A percentile compares a stretch with the other conserved stretches of the same genome.
phyloP scores from a whole-genome alignment of 2,113 vertebrate species.

The Coptodon rendalli region DNA sequence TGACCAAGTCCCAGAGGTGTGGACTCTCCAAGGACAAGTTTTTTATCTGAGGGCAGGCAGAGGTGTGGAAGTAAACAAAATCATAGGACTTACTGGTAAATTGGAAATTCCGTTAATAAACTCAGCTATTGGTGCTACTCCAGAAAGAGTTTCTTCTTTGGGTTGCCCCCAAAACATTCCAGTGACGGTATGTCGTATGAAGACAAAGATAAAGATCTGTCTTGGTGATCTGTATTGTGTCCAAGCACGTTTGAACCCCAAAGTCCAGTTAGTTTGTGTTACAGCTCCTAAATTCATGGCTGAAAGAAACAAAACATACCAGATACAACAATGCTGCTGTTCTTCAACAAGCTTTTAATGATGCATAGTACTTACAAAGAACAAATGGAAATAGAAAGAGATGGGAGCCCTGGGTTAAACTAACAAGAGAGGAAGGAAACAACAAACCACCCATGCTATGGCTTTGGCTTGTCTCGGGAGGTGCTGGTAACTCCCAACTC shows the following conservation, averaged over 20 bases:
- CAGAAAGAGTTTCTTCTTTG: not conserved
- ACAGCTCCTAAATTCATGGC: not conserved
- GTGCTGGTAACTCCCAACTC: not conserved
- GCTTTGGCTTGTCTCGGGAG: not conserved
- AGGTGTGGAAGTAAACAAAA: not conserved
- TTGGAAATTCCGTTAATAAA: fast-evolving
- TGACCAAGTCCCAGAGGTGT: not conserved
- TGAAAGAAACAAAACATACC: not conserved
- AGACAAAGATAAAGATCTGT: not conserved
- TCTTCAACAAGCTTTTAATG: not conserved
- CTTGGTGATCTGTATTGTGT: not conserved
- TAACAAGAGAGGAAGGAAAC: not conserved
- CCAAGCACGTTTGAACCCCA: not conserved
- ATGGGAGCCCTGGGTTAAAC: not conserved
- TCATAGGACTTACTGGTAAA: not conserved
- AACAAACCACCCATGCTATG: not conserved
- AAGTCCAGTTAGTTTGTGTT: not conserved
- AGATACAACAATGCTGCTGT: not conserved
- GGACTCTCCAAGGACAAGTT: not conserved
- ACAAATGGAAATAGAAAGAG: not conserved
- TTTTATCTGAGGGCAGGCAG: not conserved
- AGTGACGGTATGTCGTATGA: not conserved
- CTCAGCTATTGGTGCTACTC: not conserved
- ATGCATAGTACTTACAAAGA: not conserved
- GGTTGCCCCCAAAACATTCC: not conserved